Evolutionary conservation across 1,140 invertebrate genomes (phyloP).

Genomic region (Scaptomyza hsui): DNA sequence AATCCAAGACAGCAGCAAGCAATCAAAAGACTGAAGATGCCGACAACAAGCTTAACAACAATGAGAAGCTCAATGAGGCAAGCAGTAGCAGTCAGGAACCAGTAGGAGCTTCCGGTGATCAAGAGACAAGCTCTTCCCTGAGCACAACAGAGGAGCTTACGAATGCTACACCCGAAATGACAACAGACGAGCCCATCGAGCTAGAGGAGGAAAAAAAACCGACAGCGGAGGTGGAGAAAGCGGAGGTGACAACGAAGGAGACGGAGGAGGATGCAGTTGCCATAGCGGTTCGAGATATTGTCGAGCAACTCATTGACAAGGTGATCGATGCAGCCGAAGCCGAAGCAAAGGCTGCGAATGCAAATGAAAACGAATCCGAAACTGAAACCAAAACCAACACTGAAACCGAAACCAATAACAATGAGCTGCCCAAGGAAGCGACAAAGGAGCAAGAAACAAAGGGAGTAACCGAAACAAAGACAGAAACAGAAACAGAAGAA

Average conservation of each 20-base stretch:
- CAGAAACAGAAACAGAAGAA: constrained; percentile 42
- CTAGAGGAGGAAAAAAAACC: too few relatives aligned
- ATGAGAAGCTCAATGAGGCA: constrained; percentile 52
- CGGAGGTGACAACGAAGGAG: not conserved
- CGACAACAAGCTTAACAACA: constrained; percentile 77
- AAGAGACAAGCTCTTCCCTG: constrained; percentile 50
- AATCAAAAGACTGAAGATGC: constrained; percentile 78
- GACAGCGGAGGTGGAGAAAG: constrained; percentile 2
- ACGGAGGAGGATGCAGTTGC: constrained; percentile 52
- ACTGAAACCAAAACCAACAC: constrained; percentile 21
- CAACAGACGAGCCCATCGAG: not conserved
- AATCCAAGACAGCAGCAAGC: constrained; percentile 46
- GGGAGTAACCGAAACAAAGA: not conserved
- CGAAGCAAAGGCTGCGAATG: constrained; percentile 21
- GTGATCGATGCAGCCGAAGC: constrained; percentile 69
- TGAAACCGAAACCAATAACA: constrained; percentile 72
- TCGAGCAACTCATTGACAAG: constrained; percentile 76
- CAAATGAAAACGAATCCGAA: not conserved
- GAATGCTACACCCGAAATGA: constrained; percentile 42
- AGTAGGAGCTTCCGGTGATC: not conserved
- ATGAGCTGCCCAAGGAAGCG: constrained; percentile 48
- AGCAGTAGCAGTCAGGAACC: constrained; percentile 10
- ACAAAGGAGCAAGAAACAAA: not conserved
- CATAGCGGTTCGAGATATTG: constrained; percentile 68
- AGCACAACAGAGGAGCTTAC: constrained; percentile 52